Conservation (phyloP, 2,888 invertebrate species). For the Eupithecia subfuscata region DNA sequence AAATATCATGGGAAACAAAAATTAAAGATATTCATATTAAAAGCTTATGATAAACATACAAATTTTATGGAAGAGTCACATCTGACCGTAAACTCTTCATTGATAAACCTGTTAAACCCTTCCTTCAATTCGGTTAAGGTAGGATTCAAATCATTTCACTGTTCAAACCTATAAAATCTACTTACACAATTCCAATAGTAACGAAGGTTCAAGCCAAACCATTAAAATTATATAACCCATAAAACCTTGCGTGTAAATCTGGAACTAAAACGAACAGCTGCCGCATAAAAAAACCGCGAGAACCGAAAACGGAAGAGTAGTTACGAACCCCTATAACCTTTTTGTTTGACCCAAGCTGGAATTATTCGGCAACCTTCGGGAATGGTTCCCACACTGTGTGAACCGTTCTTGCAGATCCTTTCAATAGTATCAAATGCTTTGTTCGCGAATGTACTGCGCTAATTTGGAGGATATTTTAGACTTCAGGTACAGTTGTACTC, state of each 20-base stretch:
- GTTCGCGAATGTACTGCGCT: slow-evolving; percentile 20
- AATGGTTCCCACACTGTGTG: slow-evolving; percentile 31
- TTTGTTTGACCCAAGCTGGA: slow-evolving; percentile 45
- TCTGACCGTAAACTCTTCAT: background rate
- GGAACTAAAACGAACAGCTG: slow-evolving; percentile 40
- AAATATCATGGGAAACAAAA: background rate
- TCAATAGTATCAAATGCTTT: slow-evolving; percentile 25
- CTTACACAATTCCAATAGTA: slow-evolving; percentile 12
- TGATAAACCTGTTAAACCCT: background rate
- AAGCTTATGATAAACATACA: background rate
- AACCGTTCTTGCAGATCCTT: slow-evolving; percentile 34
- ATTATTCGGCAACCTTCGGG: slow-evolving; percentile 35
- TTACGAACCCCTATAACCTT: slow-evolving; percentile 47
- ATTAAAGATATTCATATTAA: background rate
- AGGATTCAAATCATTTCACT: background rate
- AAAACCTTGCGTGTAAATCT: slow-evolving; percentile 33
- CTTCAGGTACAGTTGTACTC: slow-evolving; percentile 3
- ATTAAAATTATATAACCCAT: slow-evolving; percentile 35
- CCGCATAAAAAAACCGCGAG: slow-evolving; percentile 44
- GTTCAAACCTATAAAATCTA: slow-evolving; percentile 6
- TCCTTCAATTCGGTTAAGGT: background rate
- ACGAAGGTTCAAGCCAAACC: slow-evolving; percentile 18
- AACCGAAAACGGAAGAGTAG: slow-evolving; percentile 40
- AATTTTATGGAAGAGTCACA: background rate
- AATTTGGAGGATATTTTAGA: slow-evolving; percentile 20